Evolutionary conservation across 2,113 vertebrate species (phyloP).

Genomic region (Ondatra zibethicus): DNA sequence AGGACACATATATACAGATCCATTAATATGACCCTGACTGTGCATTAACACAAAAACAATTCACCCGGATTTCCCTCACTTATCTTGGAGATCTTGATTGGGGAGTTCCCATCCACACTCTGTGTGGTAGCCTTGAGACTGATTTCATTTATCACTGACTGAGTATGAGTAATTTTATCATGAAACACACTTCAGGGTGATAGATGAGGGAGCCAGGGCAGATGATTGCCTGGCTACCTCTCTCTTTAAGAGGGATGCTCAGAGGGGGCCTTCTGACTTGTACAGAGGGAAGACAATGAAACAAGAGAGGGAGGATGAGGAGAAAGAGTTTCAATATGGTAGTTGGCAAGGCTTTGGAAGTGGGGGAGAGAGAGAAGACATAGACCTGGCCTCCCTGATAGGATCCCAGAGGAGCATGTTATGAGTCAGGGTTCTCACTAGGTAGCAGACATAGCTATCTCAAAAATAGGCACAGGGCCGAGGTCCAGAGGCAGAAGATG

Average conservation of each 20-base stretch:
- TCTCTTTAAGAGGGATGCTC: not conserved
- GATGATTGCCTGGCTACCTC: not conserved
- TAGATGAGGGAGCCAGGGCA: constrained; percentile 60
- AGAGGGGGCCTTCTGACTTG: not conserved
- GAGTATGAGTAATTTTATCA: constrained; percentile 69
- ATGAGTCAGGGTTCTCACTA: not conserved
- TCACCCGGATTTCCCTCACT: not conserved
- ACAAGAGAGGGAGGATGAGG: not conserved
- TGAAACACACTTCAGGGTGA: constrained; percentile 68
- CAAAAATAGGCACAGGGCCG: not conserved
- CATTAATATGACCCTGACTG: not conserved
- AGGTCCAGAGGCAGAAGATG: not conserved
- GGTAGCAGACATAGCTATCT: not conserved
- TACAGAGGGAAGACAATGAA: not conserved
- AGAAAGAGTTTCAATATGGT: too few species aligned
- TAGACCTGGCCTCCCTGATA: not conserved
- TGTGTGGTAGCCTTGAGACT: not conserved
- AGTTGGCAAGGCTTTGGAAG: not conserved
- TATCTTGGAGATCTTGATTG: not conserved
- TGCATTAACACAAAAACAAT: not conserved
- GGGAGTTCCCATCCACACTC: not conserved
- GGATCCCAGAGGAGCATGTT: not conserved
- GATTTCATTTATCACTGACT: constrained; percentile 66
- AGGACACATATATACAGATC: not conserved
- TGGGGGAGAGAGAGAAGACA: not conserved